Base-by-base conservation (phyloP, 2,113 vertebrate genomes). In the Elanoides forficatus region DNA sequence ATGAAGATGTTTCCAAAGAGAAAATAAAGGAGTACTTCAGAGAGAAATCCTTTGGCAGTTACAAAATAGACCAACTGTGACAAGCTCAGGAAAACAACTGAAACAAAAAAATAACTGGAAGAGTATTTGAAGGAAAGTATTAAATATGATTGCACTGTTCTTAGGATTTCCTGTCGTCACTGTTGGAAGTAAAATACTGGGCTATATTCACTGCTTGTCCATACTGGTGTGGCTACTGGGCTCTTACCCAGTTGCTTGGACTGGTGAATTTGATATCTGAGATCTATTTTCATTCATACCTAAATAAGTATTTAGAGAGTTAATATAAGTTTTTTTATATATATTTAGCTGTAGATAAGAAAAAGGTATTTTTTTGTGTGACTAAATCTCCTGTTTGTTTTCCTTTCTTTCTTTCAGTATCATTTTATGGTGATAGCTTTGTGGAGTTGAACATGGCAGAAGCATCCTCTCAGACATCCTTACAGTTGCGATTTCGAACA, bases 351-450 rank as follows among this genome's bases (percentile, higher is more conserved):
- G 22, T 25, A n/a, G 19, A 10, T 83, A 65, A 91, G 36, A 55
- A 50, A 42, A 45, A 48, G 8, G 2, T 10, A 10, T n/a, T 42
- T 10, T 18, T 47, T 4, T 59, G 25, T 60, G 47, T 66, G 68
- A n/a, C 62, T 88, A 36, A 81, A 14, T 66, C n/a, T 47, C 18
- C 15, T 63, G 11, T 87, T 67, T 83, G 23, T 75, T 80, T 71
- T 63, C 27, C 27, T 93, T 82, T 53, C 36, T 38, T 84, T 93
- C 32, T 94, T 96, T 83, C 88, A 99, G 99, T 97, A 65, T 99
- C 99, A 6, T 99, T 99, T 97, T 99, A 98, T 36, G 99, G 99
- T 13, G 97, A 99, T 93, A 98, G 99, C 79, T 99, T 98, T 85
- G 98, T 99, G 78, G 98, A 98, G 79, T 94, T 99, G 92, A 99